Evolutionary conservation across 1,140 invertebrate genomes (phyloP).

Genomic region (Drosophila fuyamai): DNA sequence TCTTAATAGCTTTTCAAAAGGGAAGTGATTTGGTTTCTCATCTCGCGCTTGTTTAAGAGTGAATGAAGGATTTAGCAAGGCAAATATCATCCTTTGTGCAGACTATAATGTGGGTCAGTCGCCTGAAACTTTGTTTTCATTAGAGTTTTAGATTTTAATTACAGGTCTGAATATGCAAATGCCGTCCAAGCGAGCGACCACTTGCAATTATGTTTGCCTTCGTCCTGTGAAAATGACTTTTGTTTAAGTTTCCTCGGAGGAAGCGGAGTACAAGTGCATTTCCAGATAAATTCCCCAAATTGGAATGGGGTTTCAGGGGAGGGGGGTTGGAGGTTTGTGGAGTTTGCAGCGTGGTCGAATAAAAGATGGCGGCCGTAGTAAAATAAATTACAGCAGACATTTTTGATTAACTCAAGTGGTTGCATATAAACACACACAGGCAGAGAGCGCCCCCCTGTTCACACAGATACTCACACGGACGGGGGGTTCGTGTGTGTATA

Average conservation of each 20-base stretch:
- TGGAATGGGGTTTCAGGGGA: background rate
- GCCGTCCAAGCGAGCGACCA: background rate
- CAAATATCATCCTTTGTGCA: slow-evolving; percentile 11
- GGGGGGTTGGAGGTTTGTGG: background rate
- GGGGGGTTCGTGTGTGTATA: slow-evolving; percentile 28
- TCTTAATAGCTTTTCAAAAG: slow-evolving; percentile 24
- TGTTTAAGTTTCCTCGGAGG: slow-evolving; percentile 35
- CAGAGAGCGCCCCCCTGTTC: slow-evolving; percentile 7
- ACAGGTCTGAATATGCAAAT: slow-evolving; percentile 60
- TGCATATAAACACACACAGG: slow-evolving; percentile 68
- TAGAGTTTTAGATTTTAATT: slow-evolving; percentile 69
- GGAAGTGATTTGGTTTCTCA: slow-evolving; percentile 22
- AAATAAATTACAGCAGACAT: slow-evolving; percentile 84
- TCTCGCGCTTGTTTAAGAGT: slow-evolving; percentile 16
- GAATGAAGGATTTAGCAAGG: slow-evolving; percentile 12
- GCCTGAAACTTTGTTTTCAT: slow-evolving; percentile 54
- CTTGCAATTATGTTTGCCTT: slow-evolving; percentile 26
- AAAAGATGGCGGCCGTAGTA: slow-evolving; percentile 80
- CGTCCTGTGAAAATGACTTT: slow-evolving; percentile 45
- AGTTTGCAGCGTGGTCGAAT: slow-evolving; percentile 40
- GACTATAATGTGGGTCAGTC: slow-evolving; percentile 58
- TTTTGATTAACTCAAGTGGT: slow-evolving; percentile 84
- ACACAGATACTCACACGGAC: slow-evolving; percentile 23
- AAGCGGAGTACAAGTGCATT: slow-evolving; percentile 42
- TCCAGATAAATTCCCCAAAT: slow-evolving; percentile 47